These are phyloP conservation scores for Tragelaphus strepsiceros DNA, from an alignment of 2,113 vertebrate genomes.

Conservation along the genomic window DNA sequence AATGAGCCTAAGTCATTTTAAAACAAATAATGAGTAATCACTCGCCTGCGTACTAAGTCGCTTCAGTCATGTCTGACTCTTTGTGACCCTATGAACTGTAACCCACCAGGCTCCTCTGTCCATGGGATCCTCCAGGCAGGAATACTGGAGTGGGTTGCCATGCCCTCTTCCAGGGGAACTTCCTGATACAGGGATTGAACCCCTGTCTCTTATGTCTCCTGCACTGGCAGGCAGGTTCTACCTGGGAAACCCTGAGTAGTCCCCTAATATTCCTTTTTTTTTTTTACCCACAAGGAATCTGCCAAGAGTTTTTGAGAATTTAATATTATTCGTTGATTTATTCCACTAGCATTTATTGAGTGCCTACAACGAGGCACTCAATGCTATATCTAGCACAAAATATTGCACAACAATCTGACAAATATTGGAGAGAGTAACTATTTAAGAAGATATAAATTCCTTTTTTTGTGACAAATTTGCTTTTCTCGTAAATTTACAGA, in stretches of 20 bases:
- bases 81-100: neutral
- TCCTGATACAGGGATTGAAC: neutral
- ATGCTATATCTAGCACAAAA: neutral
- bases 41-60: fast-evolving
- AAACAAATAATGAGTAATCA: neutral
- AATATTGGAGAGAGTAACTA: neutral
- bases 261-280: neutral
- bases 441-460: neutral
- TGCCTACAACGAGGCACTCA: neutral
- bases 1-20: neutral
- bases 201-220: neutral
- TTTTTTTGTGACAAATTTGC: neutral
- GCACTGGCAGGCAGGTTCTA: neutral
- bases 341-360: neutral
- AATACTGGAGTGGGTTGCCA: neutral
- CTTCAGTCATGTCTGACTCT: neutral
- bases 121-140: neutral
- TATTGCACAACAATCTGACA: neutral
- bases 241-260: neutral
- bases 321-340: neutral
- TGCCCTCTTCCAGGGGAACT: neutral
- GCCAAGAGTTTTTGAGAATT: neutral
- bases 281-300: neutral
- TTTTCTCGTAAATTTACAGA: neutral
- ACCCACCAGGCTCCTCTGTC: neutral